These are phyloP conservation scores for Deilephila elpenor DNA, from an alignment of 2,888 invertebrate species.

Conservation along the genomic window DNA sequence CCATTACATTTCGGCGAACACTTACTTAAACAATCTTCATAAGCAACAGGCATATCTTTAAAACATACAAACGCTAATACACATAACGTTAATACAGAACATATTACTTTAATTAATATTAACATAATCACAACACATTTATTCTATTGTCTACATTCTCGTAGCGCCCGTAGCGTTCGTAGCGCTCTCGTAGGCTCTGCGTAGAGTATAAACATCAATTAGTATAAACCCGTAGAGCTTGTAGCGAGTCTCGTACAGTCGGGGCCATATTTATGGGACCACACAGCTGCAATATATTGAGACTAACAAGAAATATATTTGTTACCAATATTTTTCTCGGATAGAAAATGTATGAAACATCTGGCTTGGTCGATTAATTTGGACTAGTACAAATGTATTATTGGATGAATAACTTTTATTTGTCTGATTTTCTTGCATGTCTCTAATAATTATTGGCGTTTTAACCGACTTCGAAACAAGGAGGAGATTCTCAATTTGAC, in stretches of 20 bases:
- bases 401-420: no score
- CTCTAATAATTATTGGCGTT: no score
- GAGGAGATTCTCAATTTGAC: no score
- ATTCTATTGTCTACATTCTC: slow-evolving; percentile 11
- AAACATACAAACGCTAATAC: not conserved
- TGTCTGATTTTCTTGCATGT: no score
- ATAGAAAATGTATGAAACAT: slow-evolving; percentile 1
- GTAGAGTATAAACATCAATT: slow-evolving; percentile 7
- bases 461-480: no score
- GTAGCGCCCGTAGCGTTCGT: not conserved
- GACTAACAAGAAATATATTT: not conserved
- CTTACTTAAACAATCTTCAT: no score
- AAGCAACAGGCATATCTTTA: not conserved
- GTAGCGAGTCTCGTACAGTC: not conserved
- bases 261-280: slow-evolving; percentile 5
- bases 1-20: no score
- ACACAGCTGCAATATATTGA: not conserved
- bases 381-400: slow-evolving; percentile 1
- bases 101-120: slow-evolving; percentile 12
- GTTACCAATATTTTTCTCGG: not conserved
- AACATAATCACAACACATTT: not conserved
- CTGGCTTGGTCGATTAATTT: not conserved
- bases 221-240: not conserved
- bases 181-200: slow-evolving; percentile 9
- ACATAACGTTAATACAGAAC: not conserved